Evolutionary conservation across 1,140 invertebrate genomes (phyloP).

Genomic region (Eupristina koningsbergeri): DNA sequence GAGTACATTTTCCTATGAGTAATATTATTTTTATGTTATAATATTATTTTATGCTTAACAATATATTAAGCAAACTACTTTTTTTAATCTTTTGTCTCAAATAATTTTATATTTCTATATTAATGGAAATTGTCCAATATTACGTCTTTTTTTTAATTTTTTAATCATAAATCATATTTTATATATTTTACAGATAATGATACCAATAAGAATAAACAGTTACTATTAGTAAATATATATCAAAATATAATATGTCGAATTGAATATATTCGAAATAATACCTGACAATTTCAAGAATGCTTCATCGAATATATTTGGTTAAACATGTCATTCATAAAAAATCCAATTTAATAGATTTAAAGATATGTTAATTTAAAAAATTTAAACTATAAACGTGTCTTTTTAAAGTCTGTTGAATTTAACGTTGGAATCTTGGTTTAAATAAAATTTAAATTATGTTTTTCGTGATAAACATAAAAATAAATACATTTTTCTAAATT

Average conservation of each 20-base stretch:
- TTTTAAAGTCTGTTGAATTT: not conserved
- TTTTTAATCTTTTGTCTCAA: too few species aligned
- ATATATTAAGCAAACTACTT: too few species aligned
- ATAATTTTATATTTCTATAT: too few species aligned
- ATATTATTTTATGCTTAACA: too few species aligned
- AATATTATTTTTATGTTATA: too few species aligned
- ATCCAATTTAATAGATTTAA: not conserved
- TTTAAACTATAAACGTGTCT: not conserved
- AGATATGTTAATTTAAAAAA: not conserved
- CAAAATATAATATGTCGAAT: not conserved
- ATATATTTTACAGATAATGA: slow-evolving; percentile 34
- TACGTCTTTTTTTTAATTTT: not conserved
- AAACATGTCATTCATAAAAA: not conserved
- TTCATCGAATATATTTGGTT: not conserved
- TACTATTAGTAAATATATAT: not conserved
- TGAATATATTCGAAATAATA: slow-evolving; percentile 9
- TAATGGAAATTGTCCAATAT: slow-evolving; percentile 9
- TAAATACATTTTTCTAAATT: too few species aligned
- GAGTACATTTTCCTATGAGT: too few species aligned
- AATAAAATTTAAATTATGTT: not conserved
- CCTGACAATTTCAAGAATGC: slow-evolving; percentile 32
- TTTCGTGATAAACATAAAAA: not conserved
- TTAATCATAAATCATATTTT: slow-evolving; percentile 10
- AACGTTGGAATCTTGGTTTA: not conserved
- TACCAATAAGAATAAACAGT: not conserved